Evolutionary conservation across 2,113 vertebrate species (phyloP), one percentile per base, ranked within the genome.

Genomic region (Dipodomys spectabilis): DNA sequence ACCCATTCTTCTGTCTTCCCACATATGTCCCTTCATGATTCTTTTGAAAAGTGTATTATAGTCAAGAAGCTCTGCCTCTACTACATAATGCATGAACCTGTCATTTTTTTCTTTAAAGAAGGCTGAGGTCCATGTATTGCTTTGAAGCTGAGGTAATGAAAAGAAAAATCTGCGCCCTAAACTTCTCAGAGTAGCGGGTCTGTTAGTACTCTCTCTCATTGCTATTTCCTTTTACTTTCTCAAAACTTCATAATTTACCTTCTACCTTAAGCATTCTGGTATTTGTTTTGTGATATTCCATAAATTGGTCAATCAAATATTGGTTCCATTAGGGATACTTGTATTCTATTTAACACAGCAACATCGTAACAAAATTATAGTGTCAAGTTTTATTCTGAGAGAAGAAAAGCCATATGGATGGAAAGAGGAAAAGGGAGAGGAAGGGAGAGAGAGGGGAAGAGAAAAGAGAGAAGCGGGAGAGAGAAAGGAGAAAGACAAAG

Each of bases 1-100:
- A 93, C 89, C 91, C 84, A 91, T 94, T 95, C 93, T 65, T 96
- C 53, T 81, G 75, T 78, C 85, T 95, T 92, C 69, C 65, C 84
- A 73, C 92, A 94, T 39, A 39, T 90, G 96, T 84, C 93, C 84
- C 79, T 77, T 82, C 92, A 32, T 82, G 94, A 95, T 93, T 95
- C 92, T 97, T 96, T 93, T 95, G 95, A 97, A 94, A 95, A 97
- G 88, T 95, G 91, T 92, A 93, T 89, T 86, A 27, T 23, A 95
- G 75, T 96, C 82, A 96, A 93, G 79, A 94, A 96, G 94, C 80
- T 88, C 44, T 96, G 86, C 92, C 97, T 85, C 89, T 86, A 95
- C 94, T 93, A 91, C 32, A 90, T 78, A 95, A 98, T 95, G 92
- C 39, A 92, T 82, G 87, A 97, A 92, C 93, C 97, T 91, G 39